These are phyloP conservation scores for Camponotus fellah DNA, from an alignment of 2,888 invertebrate genomes.

Conservation along the genomic window DNA sequence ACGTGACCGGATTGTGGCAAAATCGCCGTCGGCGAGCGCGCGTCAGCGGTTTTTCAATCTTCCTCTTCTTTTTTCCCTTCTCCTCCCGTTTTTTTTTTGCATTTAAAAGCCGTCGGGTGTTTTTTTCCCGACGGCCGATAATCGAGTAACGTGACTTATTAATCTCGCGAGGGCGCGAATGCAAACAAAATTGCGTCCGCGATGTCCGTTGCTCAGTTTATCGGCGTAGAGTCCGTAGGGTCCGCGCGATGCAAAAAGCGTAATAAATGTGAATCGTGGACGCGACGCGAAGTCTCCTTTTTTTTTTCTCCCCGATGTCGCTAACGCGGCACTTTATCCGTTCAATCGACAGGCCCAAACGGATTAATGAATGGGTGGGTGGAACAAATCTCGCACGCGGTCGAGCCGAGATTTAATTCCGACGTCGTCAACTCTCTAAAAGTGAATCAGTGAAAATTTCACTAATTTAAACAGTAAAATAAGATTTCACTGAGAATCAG, in stretches of 20 bases:
- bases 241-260: constrained; percentile 20
- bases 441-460: no score
- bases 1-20: constrained; percentile 60
- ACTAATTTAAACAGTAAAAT: no score
- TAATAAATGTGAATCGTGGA: constrained; percentile 46
- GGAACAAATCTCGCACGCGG: constrained; percentile 41
- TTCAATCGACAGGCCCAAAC: constrained; percentile 37
- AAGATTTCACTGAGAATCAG: no score
- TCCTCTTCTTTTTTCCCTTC: neutral
- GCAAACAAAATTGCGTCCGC: constrained; percentile 42
- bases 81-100: neutral
- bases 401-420: constrained; percentile 24
- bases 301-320: constrained; percentile 8
- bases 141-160: constrained; percentile 55
- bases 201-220: constrained; percentile 7
- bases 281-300: neutral
- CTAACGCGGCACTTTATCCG: constrained; percentile 51
- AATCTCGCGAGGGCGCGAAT: constrained; percentile 40
- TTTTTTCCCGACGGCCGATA: constrained; percentile 39
- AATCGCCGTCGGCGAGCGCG: constrained; percentile 46
- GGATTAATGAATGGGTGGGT: constrained; percentile 47
- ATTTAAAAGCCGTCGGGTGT: constrained; percentile 29
- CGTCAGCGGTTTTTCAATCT: constrained; percentile 57
- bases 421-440: neutral
- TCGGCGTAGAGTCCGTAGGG: constrained; percentile 29